Percentiles rank a stretch among this genome's conserved stretches.
Conservation (phyloP, 2,888 invertebrate species). For the Heliconius erato region DNA sequence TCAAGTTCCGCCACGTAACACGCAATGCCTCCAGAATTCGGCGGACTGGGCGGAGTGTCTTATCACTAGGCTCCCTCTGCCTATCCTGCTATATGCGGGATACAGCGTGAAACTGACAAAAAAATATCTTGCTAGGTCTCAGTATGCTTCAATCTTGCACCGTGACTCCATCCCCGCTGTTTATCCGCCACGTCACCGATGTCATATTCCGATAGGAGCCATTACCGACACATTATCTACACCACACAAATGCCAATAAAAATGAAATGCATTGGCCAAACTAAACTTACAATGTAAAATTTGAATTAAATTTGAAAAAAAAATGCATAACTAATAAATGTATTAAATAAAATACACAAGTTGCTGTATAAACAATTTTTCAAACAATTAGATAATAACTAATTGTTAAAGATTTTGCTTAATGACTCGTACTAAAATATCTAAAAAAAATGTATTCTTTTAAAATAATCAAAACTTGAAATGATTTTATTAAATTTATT, state of each 20-base stretch:
- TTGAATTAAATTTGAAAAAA: background rate
- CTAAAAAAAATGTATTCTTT: too few relatives aligned
- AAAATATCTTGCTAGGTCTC: conserved; percentile 12
- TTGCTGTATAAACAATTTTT: too few relatives aligned
- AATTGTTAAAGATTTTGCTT: too few relatives aligned
- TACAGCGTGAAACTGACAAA: background rate
- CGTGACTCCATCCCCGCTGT: conserved; percentile 37
- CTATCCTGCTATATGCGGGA: background rate
- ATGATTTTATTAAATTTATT: conserved; percentile 5
- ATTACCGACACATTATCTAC: conserved; percentile 44
- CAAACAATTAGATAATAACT: too few relatives aligned
- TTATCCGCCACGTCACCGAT: conserved; percentile 60
- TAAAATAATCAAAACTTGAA: too few relatives aligned
- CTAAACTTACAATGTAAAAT: background rate
- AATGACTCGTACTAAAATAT: too few relatives aligned
- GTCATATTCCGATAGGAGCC: conserved; percentile 53
- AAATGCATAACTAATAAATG: background rate
- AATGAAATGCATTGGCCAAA: conserved; percentile 20
- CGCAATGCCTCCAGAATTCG: too few relatives aligned
- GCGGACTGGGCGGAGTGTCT: background rate
- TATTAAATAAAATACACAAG: background rate
- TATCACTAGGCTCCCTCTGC: background rate
- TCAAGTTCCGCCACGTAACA: too few relatives aligned
- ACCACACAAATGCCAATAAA: conserved; percentile 44
- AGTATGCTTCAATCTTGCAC: conserved; percentile 38